Evolutionary conservation across 2,888 invertebrate genomes (phyloP).

Genomic region (Chrysotoxum bicinctum): DNA sequence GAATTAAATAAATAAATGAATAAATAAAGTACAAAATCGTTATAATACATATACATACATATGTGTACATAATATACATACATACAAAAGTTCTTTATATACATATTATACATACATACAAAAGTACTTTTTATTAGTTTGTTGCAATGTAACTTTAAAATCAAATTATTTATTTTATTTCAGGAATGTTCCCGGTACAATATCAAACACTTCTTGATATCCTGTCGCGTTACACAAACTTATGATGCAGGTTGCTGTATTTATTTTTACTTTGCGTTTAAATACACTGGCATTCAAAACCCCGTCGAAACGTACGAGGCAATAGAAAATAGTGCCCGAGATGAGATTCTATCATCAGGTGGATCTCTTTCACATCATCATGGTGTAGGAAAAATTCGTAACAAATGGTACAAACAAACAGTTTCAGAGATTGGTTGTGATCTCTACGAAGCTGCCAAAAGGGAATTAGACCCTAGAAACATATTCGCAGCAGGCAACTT

Average conservation of each 20-base stretch:
- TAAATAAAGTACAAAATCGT: no score
- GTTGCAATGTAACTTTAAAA: background rate
- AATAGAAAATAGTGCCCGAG: slow-evolving; percentile 93
- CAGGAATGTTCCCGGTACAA: slow-evolving; percentile 84
- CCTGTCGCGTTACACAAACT: slow-evolving; percentile 95
- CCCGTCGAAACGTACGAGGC: slow-evolving; percentile 91
- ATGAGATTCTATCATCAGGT: slow-evolving; percentile 92
- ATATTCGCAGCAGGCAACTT: slow-evolving; percentile 96
- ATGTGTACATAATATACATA: no score
- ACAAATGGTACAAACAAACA: slow-evolving; percentile 92
- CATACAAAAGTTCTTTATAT: no score
- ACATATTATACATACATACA: no score
- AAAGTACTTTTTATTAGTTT: background rate
- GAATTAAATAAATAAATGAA: no score
- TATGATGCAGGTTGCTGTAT: slow-evolving; percentile 98
- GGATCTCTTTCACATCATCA: slow-evolving; percentile 97
- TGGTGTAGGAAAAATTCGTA: slow-evolving; percentile 96
- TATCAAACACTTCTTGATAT: slow-evolving; percentile 86
- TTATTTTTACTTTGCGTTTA: slow-evolving; percentile 96
- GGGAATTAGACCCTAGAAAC: slow-evolving; percentile 95
- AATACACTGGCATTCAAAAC: slow-evolving; percentile 84
- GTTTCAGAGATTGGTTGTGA: slow-evolving; percentile 91
- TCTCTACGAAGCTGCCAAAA: slow-evolving; percentile 91
- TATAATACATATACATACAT: no score
- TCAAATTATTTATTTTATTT: background rate